Conservation (phyloP, 2,113 vertebrate genomes). For the Anseranas semipalmata region DNA sequence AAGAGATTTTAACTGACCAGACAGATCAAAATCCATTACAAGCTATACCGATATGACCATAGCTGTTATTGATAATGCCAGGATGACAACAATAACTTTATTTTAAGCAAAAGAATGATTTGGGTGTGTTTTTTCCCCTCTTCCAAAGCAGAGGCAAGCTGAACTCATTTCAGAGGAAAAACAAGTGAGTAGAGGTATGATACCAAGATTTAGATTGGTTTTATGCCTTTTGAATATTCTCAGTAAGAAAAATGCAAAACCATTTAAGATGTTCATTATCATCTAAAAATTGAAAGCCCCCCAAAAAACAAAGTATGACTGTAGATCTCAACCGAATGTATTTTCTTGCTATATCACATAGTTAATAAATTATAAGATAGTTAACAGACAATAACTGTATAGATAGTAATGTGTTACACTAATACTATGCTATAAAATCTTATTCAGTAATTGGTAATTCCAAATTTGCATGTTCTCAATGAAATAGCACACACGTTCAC, state of each 20-base stretch:
- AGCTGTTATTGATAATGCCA: not conserved
- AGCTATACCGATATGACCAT: not conserved
- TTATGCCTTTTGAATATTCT: not conserved
- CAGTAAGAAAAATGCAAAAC: not conserved
- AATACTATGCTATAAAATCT: not conserved
- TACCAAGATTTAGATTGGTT: not conserved
- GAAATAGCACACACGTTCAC: not conserved
- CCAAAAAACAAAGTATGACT: not conserved
- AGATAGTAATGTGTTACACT: not conserved
- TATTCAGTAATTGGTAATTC: not conserved
- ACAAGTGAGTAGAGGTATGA: rapidly evolving
- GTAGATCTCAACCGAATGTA: not conserved
- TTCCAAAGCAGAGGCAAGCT: not conserved
- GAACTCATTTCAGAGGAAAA: not conserved
- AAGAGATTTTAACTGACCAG: not conserved
- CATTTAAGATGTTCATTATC: not conserved
- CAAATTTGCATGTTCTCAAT: not conserved
- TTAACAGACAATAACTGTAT: not conserved
- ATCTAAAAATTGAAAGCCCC: not conserved
- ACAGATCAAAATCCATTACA: not conserved
- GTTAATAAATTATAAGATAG: not conserved
- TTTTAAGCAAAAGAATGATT: not conserved
- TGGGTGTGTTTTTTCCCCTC: not conserved
- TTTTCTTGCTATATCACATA: not conserved
- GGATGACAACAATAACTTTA: not conserved